These are phyloP conservation scores for Pyralis farinalis DNA, from an alignment of 2,888 invertebrate species.

Conservation along the genomic window DNA sequence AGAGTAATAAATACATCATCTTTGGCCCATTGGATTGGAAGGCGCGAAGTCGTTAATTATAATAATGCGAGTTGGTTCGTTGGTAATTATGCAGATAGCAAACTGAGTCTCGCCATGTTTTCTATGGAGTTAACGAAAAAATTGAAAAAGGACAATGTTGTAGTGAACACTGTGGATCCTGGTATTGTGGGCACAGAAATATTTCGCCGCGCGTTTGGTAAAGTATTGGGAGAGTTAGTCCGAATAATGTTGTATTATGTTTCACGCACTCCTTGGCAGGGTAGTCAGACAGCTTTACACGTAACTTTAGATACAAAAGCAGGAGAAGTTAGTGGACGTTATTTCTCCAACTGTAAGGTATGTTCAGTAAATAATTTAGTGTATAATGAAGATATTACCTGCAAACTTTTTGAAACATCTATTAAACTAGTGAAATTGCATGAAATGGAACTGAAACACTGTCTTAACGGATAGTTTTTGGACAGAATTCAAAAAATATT, in stretches of 20 bases:
- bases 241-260: slow-evolving; percentile 68
- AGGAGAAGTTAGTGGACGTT: slow-evolving; percentile 83
- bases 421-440: slow-evolving; percentile 8
- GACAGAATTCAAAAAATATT: no score
- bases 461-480: not conserved
- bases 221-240: slow-evolving; percentile 84
- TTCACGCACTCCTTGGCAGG: slow-evolving; percentile 28
- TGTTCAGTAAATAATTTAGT: slow-evolving; percentile 73
- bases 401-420: slow-evolving; percentile 31
- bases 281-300: slow-evolving; percentile 1
- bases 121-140: not conserved
- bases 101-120: slow-evolving; percentile 20
- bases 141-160: slow-evolving; percentile 16
- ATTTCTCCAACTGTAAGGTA: slow-evolving; percentile 86
- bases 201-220: not conserved
- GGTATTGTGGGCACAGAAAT: slow-evolving; percentile 23
- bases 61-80: slow-evolving; percentile 10
- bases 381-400: slow-evolving; percentile 68
- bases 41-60: not conserved
- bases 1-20: slow-evolving; percentile 87
- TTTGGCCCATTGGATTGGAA: slow-evolving; percentile 71
- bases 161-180: slow-evolving; percentile 30
- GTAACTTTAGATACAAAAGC: slow-evolving; percentile 35
- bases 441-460: not conserved
- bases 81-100: slow-evolving; percentile 15